phyloP scores from a whole-genome alignment of 1,140 invertebrate species.

The Elysia chlorotica region DNA sequence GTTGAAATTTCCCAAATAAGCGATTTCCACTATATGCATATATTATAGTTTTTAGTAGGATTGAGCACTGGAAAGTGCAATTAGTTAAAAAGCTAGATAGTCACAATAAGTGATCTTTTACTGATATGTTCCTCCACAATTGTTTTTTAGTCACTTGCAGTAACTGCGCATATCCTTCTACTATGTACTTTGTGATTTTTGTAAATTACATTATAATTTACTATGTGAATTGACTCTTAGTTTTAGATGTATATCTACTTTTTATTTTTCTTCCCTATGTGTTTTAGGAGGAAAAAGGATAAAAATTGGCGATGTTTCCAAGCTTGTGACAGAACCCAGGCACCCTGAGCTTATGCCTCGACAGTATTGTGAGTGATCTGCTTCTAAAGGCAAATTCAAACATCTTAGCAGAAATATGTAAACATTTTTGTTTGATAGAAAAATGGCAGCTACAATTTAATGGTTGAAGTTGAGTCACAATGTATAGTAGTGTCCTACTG shows the following conservation, averaged over 20 bases:
- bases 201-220: neutral
- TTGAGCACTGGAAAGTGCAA: too few species aligned
- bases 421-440: too few species aligned
- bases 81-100: too few species aligned
- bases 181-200: neutral
- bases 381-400: neutral
- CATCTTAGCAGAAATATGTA: too few species aligned
- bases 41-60: too few species aligned
- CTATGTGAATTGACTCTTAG: neutral
- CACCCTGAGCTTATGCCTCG: constrained; percentile 78
- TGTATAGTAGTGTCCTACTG: neutral
- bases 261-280: neutral
- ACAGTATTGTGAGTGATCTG: constrained; percentile 76
- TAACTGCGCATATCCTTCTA: neutral
- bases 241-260: neutral
- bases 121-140: too few species aligned
- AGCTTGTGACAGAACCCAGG: constrained; percentile 36
- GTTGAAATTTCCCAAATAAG: too few species aligned
- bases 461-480: neutral
- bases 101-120: too few species aligned
- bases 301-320: constrained; percentile 48
- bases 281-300: constrained; percentile 35
- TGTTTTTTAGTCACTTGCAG: too few species aligned
- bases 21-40: too few species aligned
- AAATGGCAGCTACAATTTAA: too few species aligned